phyloP scores from a whole-genome alignment of 2,113 vertebrate species.

The Thunnus thynnus region DNA sequence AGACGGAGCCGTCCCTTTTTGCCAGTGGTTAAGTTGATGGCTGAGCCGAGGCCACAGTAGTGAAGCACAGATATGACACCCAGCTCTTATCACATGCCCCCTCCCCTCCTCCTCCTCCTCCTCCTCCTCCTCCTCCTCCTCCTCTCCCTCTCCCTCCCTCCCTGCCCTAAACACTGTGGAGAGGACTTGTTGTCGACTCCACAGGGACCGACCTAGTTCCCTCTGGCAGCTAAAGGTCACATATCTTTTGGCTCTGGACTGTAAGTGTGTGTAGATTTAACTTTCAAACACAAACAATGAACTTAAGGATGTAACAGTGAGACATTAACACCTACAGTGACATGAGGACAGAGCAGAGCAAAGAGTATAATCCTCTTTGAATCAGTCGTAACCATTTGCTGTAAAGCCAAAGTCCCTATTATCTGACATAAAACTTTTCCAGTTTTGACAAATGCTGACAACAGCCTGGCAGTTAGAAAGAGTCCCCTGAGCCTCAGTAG shows the following conservation, averaged over 20 bases:
- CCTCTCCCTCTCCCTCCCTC: not conserved
- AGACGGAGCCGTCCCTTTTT: slow-evolving; percentile 33
- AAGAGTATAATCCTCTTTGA: not conserved
- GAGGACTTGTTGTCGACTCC: slow-evolving; percentile 66
- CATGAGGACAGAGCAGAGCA: not conserved
- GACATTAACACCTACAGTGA: slow-evolving; percentile 16
- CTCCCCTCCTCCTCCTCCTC: not conserved
- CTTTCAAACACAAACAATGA: slow-evolving; percentile 48
- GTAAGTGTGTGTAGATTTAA: slow-evolving; percentile 23
- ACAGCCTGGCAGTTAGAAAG: not conserved
- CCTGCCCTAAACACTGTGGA: slow-evolving; percentile 39
- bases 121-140: too few relatives aligned
- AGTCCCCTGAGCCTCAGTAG: slow-evolving; percentile 22
- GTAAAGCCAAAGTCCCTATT: not conserved
- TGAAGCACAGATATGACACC: slow-evolving; percentile 55
- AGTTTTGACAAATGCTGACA: slow-evolving; percentile 8
- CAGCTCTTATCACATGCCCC: slow-evolving; percentile 58
- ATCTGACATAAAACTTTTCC: slow-evolving; percentile 4
- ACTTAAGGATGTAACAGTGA: slow-evolving; percentile 23
- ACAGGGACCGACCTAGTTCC: slow-evolving; percentile 65
- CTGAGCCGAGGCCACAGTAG: slow-evolving; percentile 19
- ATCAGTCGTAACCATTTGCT: not conserved
- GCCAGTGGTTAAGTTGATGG: slow-evolving; percentile 52
- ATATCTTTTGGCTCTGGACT: slow-evolving; percentile 22
- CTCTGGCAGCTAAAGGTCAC: slow-evolving; percentile 64